Percentiles rank a stretch among this genome's conserved stretches.
Evolutionary conservation across 2,888 invertebrate species (phyloP).

Genomic region (Dasysyrphus albostriatus): DNA sequence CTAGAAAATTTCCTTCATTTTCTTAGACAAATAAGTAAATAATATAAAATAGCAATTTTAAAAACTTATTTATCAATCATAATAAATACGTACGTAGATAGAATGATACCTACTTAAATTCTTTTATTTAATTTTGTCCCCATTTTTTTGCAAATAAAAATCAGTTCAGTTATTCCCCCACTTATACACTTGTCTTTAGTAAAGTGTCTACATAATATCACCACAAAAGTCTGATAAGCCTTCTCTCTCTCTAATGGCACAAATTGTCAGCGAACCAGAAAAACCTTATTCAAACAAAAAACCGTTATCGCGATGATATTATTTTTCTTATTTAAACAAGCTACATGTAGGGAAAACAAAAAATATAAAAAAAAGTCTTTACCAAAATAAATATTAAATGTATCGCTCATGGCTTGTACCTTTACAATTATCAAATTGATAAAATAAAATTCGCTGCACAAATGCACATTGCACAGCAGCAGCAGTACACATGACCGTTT

Average conservation of each 20-base stretch:
- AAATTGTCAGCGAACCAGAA: constrained; percentile 61
- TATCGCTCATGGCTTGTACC: constrained; percentile 35
- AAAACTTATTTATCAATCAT: constrained; percentile 12
- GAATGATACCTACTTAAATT: constrained; percentile 22
- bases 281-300: constrained; percentile 70
- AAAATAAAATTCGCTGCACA: constrained; percentile 67
- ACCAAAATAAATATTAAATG: constrained; percentile 65
- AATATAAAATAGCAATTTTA: constrained; percentile 48
- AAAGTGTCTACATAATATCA: constrained; percentile 63
- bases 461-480: constrained; percentile 67
- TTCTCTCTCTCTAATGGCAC: constrained; percentile 38
- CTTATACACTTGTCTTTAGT: constrained; percentile 69
- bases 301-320: constrained; percentile 38
- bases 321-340: constrained; percentile 63
- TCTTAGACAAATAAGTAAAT: constrained; percentile 46
- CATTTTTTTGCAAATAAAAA: constrained; percentile 42
- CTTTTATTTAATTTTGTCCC: constrained; percentile 43
- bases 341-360: background rate
- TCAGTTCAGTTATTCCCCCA: constrained; percentile 59
- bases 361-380: constrained; percentile 13
- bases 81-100: background rate
- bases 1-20: constrained; percentile 20
- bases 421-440: constrained; percentile 52
- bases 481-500: constrained; percentile 4
- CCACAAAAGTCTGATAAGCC: constrained; percentile 23